Evolutionary conservation across 2,113 vertebrate genomes (phyloP).

Genomic region (Aramus guarauna): DNA sequence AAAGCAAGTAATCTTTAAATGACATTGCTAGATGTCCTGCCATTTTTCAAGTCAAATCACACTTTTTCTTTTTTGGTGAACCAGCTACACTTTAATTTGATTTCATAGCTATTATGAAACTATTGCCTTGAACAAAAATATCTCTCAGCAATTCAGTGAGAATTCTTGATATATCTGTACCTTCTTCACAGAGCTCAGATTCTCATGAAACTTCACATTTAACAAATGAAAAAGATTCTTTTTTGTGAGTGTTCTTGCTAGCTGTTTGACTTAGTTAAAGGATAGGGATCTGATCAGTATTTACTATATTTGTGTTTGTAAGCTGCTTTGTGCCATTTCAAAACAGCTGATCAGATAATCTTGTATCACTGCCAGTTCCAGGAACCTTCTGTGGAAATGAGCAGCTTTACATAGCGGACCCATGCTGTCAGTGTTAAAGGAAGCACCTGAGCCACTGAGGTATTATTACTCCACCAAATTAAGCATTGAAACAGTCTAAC

Average conservation of each 20-base stretch:
- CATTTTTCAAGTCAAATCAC: slow-evolving; percentile 27
- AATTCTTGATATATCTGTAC: not conserved
- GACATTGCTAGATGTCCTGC: not conserved
- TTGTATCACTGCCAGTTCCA: not conserved
- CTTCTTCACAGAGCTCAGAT: not conserved
- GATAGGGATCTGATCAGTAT: not conserved
- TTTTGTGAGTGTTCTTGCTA: not conserved
- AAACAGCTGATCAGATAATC: slow-evolving; percentile 36
- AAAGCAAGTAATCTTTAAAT: not conserved
- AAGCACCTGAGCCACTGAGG: not conserved
- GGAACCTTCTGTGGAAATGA: not conserved
- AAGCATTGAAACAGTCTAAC: not conserved
- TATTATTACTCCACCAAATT: not conserved
- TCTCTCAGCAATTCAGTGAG: not conserved
- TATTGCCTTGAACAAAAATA: not conserved
- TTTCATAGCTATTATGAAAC: not conserved
- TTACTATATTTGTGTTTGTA: slow-evolving; percentile 57
- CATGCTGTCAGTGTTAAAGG: not conserved
- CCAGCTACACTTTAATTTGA: not conserved
- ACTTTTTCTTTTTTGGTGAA: not conserved
- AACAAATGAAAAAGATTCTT: not conserved
- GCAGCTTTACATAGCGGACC: not conserved
- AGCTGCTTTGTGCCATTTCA: slow-evolving; percentile 56
- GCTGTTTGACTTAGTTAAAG: slow-evolving; percentile 12
- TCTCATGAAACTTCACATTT: not conserved